A percentile compares a stretch with the other conserved stretches of the same genome.
Conservation (phyloP, 2,888 invertebrate genomes). For the Diploptera punctata region DNA sequence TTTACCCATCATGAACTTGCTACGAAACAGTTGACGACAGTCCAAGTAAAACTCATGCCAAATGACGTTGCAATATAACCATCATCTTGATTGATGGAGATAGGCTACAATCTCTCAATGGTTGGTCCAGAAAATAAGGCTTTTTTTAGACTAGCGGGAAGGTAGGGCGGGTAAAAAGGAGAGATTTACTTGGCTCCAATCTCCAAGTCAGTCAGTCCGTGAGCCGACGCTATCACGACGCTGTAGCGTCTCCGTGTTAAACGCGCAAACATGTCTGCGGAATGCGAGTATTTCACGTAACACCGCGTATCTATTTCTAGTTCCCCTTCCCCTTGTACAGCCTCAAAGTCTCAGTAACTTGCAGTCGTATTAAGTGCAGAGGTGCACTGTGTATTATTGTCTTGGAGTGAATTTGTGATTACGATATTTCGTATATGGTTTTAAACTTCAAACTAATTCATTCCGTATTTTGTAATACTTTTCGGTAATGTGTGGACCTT, state of each 20-base stretch:
- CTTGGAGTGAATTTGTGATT: too few species aligned
- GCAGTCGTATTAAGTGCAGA: too few species aligned
- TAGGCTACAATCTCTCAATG: conserved; percentile 21
- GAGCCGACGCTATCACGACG: conserved; percentile 23
- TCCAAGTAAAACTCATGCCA: neutral
- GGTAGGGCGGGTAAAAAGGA: neutral
- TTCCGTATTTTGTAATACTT: too few species aligned
- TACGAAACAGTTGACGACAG: neutral
- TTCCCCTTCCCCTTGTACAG: too few species aligned
- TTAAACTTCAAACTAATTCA: too few species aligned
- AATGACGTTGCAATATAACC: neutral
- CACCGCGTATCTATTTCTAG: too few species aligned
- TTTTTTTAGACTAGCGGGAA: conserved; percentile 23
- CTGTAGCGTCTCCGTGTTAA: neutral
- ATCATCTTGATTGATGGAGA: neutral
- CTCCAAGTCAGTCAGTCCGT: conserved; percentile 15
- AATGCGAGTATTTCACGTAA: too few species aligned
- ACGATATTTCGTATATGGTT: too few species aligned
- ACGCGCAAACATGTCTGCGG: neutral
- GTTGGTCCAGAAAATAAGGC: conserved; percentile 19
- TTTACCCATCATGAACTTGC: too few species aligned
- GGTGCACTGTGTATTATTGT: too few species aligned
- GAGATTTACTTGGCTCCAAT: neutral
- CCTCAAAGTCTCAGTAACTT: too few species aligned
- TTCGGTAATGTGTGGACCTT: too few species aligned